Evolutionary conservation across 2,797 vertebrate genomes (phyloP), one percentile per base, ranked within the genome.

Genomic region (Coendou prehensilis): DNA sequence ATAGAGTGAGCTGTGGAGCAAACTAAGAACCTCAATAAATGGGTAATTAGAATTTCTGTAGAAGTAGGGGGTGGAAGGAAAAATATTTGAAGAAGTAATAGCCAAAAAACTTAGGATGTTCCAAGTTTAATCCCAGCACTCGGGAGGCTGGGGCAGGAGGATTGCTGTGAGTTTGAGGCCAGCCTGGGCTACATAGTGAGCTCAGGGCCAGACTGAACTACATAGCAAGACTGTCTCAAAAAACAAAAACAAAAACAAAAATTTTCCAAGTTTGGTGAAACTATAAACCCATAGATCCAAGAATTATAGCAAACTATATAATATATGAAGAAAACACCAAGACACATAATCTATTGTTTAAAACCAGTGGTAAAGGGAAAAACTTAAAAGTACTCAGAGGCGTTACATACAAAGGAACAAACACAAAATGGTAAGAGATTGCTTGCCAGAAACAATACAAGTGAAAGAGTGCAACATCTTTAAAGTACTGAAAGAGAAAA

Each of bases 401-500:
- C 33, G 4, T 81, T 80, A 84, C 6, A 41, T 63, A 37, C 14
- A 88, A 8, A 83, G 28, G 75, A 96, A 83, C 22, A 30, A 96
- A 89, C 59, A 81, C 47, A 88, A 76, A 28, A 76, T 78, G 54
- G 33, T 9, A 56, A 30, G 23, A 59, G 23, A 69, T 61, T 95
- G 92, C 75, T 91, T 95, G 22, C 41, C 41, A 84, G 78, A 90
- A 78, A 89, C 33, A 92, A 75, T 64, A 75, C n/a, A 84, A 63
- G 5, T 67, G 71, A 87, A 91, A 95, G 63, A 73, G 30, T 52
- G 8, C 11, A 90, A 41, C 28, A 82, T 81, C 59, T 95, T 92
- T 82, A 75, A 91, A 54, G 22, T 45, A 61, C 8, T 64, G 14
- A 71, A 86, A 78, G 28, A 37, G 30, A 26, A 91, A 78, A 78